A percentile compares a stretch with the other conserved stretches of the same genome.
Conservation (phyloP, 1,140 invertebrate species). For the Drosophila lowei region DNA sequence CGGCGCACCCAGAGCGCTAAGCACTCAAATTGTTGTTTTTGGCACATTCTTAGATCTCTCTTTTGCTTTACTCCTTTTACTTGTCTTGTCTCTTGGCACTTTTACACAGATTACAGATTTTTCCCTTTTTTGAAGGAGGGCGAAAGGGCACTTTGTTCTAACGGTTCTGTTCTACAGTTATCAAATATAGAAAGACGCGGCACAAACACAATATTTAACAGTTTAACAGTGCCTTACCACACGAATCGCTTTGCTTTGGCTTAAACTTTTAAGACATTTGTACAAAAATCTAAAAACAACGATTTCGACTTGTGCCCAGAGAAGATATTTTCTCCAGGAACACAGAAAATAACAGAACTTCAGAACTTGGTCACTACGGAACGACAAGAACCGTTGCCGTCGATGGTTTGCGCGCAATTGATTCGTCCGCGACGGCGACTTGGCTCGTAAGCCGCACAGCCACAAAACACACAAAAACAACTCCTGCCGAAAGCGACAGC, state of each 20-base stretch:
- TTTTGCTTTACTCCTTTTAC: slow-evolving; percentile 8
- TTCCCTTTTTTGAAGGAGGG: slow-evolving; percentile 15
- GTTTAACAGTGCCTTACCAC: slow-evolving; percentile 40
- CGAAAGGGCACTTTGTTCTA: slow-evolving; percentile 39
- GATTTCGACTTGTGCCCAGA: slow-evolving; percentile 28
- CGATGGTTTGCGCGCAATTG: slow-evolving; percentile 73
- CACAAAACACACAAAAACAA: slow-evolving; percentile 42
- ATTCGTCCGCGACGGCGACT: slow-evolving; percentile 58
- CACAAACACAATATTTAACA: slow-evolving; percentile 33
- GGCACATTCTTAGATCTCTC: slow-evolving; percentile 50
- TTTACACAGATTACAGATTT: slow-evolving; percentile 50
- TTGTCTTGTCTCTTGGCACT: slow-evolving; percentile 70
- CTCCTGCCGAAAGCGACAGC: slow-evolving; percentile 32
- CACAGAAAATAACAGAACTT: slow-evolving; percentile 12
- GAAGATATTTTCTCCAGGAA: slow-evolving; percentile 20
- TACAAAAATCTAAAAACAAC: not conserved
- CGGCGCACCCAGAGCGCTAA: slow-evolving; percentile 56
- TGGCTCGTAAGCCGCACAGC: slow-evolving; percentile 53
- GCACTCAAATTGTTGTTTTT: slow-evolving; percentile 60
- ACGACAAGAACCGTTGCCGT: slow-evolving; percentile 62
- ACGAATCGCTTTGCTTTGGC: slow-evolving; percentile 21
- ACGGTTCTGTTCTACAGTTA: slow-evolving; percentile 64
- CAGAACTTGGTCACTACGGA: slow-evolving; percentile 20
- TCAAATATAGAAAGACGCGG: slow-evolving; percentile 57
- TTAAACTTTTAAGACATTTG: not conserved